Base-by-base conservation (phyloP, 2,797 vertebrate genomes). In the Fratercula arctica region DNA sequence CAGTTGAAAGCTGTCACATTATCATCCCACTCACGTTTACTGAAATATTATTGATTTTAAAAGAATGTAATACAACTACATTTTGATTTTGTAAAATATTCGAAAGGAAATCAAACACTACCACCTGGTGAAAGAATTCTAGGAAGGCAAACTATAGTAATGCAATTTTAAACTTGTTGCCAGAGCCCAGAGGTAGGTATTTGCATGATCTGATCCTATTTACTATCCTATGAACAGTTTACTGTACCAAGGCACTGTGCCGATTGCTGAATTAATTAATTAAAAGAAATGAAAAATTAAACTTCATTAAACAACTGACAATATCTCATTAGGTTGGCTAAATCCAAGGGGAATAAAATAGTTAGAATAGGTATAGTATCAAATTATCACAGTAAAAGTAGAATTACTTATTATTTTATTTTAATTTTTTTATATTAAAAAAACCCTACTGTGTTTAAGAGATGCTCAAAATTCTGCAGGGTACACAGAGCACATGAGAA, bases 181-280 rank as follows among this genome's bases (percentile, higher is more conserved):
- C 45, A 79, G 56, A 56, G 45, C 61, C 23, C 64, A 89, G 21
- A 86, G 60, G 46, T 41, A 76, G n/a, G 43, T 8, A 86, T 76
- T 91, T 75, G 72, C 80, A 77, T 72, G 24, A 80, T 72, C 66
- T 74, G 41, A 89, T 90, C 48, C 78, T 90, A 59, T 17, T 78
- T 41, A 56, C 26, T 79, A 67, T 51, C 39, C 80, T 60, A 13
- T 39, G 17, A 95, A 93, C 59, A 82, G 45, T 54, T 85, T 76
- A 70, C 68, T 90, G 54, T 7, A 93, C 37, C 26, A 75, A 51
- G 46, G 28, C 39, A 68, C n/a, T 68, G 39, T 48, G 79, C 68
- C 45, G 48, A 89, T 59, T 70, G 78, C 41, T 77, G 76, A 87
- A 93, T 92, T 95, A 91, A 85, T 48, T 67, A 84, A 94, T 56